These are phyloP conservation scores for Oenanthe oenanthe DNA, from an alignment of 2,113 vertebrate genomes.

Conservation along the genomic window DNA sequence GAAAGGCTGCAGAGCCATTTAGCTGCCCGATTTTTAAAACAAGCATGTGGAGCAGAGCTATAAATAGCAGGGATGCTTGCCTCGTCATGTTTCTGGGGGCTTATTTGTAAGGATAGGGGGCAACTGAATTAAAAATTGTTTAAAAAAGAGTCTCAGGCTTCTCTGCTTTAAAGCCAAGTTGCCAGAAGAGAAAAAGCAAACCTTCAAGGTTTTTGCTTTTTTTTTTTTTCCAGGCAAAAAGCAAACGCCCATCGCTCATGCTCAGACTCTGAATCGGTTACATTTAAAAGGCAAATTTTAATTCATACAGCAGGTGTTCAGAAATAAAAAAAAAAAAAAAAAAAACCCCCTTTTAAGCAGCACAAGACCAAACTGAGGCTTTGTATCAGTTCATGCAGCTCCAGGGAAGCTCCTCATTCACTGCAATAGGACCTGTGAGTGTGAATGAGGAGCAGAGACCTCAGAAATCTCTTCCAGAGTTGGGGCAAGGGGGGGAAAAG, in stretches of 20 bases:
- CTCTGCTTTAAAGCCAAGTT: not conserved
- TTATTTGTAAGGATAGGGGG: constrained; percentile 28
- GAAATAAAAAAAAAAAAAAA: not conserved
- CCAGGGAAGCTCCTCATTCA: not conserved
- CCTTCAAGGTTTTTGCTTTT: not conserved
- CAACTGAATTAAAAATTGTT: constrained; percentile 3
- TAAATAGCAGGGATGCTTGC: constrained; percentile 53
- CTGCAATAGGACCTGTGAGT: not conserved
- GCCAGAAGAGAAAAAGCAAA: not conserved
- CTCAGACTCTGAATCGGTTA: not conserved
- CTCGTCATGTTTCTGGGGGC: constrained; percentile 46
- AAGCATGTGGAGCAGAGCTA: constrained; percentile 26
- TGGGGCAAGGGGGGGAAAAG: rapidly evolving
- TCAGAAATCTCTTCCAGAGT: not conserved
- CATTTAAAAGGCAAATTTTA: constrained; percentile 67
- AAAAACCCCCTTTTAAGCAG: not conserved
- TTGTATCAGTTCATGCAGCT: not conserved
- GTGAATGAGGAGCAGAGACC: not conserved
- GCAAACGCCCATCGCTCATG: not conserved
- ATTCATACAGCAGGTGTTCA: constrained; percentile 61
- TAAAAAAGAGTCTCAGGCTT: not conserved
- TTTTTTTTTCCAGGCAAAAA: not conserved
- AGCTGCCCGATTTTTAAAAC: constrained; percentile 30
- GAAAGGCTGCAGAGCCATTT: constrained; percentile 46
- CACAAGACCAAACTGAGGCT: not conserved